Conservation (phyloP, 2,888 invertebrate genomes). For the Ormyrus thymus region DNA sequence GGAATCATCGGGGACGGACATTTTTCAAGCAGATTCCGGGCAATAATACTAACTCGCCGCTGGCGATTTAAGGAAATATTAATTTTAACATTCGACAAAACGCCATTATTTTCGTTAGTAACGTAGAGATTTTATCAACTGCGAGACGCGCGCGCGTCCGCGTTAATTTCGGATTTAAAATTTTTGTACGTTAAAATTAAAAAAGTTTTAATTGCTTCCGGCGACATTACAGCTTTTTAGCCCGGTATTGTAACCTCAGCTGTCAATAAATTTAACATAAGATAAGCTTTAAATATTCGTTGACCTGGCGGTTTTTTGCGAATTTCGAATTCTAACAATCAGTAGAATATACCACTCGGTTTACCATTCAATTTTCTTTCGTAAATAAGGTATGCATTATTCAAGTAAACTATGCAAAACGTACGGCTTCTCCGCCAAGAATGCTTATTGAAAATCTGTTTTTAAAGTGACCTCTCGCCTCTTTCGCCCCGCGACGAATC, state of each 20-base stretch:
- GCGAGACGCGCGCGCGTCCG: not conserved
- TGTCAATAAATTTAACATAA: conserved; percentile 18
- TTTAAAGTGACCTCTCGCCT: not conserved
- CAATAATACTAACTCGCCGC: not conserved
- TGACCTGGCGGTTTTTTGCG: conserved; percentile 35
- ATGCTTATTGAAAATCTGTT: conserved; percentile 24
- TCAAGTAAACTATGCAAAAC: conserved; percentile 6
- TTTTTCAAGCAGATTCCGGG: too few relatives aligned
- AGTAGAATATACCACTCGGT: conserved; percentile 19
- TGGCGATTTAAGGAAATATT: not conserved
- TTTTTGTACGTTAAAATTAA: not conserved
- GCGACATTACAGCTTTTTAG: conserved; percentile 41
- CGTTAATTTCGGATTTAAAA: conserved; percentile 1
- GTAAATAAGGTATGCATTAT: conserved; percentile 35
- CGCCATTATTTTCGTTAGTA: too few relatives aligned
- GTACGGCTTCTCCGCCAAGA: not conserved
- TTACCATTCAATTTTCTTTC: conserved; percentile 37
- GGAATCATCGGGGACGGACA: too few relatives aligned
- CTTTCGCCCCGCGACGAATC: too few relatives aligned
- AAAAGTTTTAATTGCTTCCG: not conserved
- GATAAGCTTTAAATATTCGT: conserved; percentile 41
- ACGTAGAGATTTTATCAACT: too few relatives aligned
- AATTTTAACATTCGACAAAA: not conserved
- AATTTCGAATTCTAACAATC: conserved; percentile 28
- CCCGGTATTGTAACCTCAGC: conserved; percentile 29